A percentile compares a stretch with the other conserved stretches of the same genome.
These are phyloP conservation scores for Sceloporus tristichus DNA, from an alignment of 2,113 vertebrate genomes.

Conservation along the genomic window DNA sequence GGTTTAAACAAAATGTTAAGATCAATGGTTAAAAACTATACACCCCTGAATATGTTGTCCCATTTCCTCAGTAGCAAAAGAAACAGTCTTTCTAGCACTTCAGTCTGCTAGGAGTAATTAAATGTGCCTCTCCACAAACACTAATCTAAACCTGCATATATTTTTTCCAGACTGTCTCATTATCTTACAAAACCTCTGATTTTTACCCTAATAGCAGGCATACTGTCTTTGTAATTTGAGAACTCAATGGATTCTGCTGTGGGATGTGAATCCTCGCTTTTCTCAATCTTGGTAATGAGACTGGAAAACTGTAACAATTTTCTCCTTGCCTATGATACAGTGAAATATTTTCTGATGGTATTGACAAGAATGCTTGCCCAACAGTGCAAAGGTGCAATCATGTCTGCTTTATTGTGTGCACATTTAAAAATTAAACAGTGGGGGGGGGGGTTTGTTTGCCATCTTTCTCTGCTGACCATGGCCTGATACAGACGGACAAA, in stretches of 20 bases:
- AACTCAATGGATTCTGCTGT: background rate
- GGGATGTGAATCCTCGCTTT: no score
- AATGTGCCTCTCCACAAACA: background rate
- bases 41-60: background rate
- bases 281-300: no score
- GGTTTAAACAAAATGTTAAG: fast-evolving
- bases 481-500: background rate
- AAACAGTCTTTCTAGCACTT: background rate
- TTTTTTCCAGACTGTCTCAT: background rate
- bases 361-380: no score
- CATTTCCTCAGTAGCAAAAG: background rate
- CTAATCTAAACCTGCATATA: background rate
- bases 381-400: no score
- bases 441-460: no score
- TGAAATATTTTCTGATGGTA: no score
- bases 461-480: no score
- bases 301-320: no score
- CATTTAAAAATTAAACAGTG: no score
- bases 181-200: background rate
- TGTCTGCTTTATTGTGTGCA: no score
- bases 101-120: constrained; percentile 35
- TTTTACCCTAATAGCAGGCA: background rate
- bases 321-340: no score
- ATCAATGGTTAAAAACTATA: background rate
- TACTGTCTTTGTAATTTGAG: background rate